phyloP scores from a whole-genome alignment of 2,797 vertebrate genomes.

The Spinus olivaceus region DNA sequence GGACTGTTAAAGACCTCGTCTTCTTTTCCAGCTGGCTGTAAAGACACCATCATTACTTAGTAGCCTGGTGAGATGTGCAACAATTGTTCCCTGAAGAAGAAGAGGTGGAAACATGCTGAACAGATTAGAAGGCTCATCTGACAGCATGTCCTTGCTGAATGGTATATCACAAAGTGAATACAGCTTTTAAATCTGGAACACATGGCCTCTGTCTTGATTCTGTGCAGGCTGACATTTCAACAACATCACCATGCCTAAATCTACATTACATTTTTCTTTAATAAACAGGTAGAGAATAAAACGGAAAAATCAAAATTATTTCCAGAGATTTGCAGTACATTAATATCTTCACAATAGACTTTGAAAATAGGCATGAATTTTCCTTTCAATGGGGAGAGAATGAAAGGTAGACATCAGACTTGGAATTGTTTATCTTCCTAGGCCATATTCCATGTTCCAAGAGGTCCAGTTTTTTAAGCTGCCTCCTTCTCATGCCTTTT shows the following conservation, averaged over 20 bases:
- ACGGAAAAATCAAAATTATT: slow-evolving; percentile 34
- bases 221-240: slow-evolving; percentile 47
- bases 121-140: slow-evolving; percentile 44
- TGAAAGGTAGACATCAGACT: neutral
- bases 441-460: neutral
- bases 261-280: neutral
- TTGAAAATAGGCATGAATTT: neutral
- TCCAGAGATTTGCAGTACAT: slow-evolving; percentile 22
- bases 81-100: slow-evolving; percentile 11
- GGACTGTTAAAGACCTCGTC: neutral
- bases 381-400: neutral
- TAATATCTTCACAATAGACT: neutral
- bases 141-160: slow-evolving; percentile 39
- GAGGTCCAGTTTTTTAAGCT: neutral
- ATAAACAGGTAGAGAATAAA: neutral
- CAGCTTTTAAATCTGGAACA: slow-evolving; percentile 65
- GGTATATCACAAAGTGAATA: slow-evolving; percentile 52
- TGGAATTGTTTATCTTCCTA: neutral
- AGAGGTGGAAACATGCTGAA: slow-evolving; percentile 40
- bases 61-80: slow-evolving; percentile 1
- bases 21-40: neutral
- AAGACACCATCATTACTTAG: neutral
- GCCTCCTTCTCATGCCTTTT: neutral
- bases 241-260: neutral
- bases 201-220: slow-evolving; percentile 40